A percentile compares a stretch with the other conserved stretches of the same genome.
Conservation (phyloP, 2,888 invertebrate genomes). For the Uloborus plumipes region DNA sequence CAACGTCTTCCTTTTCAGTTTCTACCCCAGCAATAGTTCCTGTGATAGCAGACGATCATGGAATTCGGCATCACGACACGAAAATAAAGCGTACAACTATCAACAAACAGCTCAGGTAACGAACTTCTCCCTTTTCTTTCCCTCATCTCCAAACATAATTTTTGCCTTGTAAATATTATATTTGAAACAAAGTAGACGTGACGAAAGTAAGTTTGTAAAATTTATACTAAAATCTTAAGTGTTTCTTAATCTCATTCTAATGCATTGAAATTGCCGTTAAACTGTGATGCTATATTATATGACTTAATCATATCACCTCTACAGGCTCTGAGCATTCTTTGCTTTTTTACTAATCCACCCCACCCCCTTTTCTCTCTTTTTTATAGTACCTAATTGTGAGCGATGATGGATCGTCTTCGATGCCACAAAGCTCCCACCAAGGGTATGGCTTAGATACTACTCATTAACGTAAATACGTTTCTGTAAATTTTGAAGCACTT, state of each 20-base stretch:
- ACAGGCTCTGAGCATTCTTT: neutral
- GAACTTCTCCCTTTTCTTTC: neutral
- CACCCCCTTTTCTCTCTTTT: neutral
- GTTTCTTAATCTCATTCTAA: too few species aligned
- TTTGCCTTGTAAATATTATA: too few species aligned
- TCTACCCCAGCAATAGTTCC: constrained; percentile 34
- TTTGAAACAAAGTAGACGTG: too few species aligned
- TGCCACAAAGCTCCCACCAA: constrained; percentile 20
- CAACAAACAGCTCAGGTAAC: constrained; percentile 61
- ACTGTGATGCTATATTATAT: too few species aligned
- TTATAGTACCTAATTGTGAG: constrained; percentile 59
- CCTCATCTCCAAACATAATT: neutral
- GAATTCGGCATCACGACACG: constrained; percentile 41
- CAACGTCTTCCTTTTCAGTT: constrained; percentile 19
- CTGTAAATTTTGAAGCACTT: neutral
- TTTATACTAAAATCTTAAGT: too few species aligned
- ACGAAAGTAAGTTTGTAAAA: too few species aligned
- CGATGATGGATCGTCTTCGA: constrained; percentile 31
- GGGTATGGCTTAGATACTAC: constrained; percentile 25
- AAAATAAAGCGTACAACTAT: constrained; percentile 59
- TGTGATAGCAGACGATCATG: constrained; percentile 48
- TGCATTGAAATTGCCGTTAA: too few species aligned
- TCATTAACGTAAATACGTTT: neutral
- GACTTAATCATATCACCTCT: too few species aligned
- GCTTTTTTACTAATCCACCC: neutral